These are phyloP conservation scores for Mercenaria mercenaria DNA, from an alignment of 1,140 invertebrate species.

Conservation along the genomic window DNA sequence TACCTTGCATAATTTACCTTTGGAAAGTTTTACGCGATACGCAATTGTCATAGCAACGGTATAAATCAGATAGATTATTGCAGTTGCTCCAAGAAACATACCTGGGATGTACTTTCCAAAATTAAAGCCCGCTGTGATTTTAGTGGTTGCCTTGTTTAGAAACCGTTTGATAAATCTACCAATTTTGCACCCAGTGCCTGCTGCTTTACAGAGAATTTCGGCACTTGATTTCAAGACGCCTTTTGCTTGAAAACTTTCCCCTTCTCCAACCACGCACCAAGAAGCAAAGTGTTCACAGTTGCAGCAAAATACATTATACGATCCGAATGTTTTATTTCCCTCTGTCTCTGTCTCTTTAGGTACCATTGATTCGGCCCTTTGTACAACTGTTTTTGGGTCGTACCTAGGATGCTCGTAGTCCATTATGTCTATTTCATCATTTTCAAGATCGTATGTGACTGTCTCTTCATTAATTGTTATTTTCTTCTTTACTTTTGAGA, in stretches of 20 bases:
- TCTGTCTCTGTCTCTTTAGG: background rate
- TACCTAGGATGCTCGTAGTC: constrained; percentile 27
- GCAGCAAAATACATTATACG: background rate
- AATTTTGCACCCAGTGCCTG: background rate
- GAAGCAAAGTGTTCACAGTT: constrained; percentile 63
- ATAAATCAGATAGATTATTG: constrained; percentile 16
- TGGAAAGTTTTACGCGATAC: background rate
- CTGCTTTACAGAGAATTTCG: background rate
- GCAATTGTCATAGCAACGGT: constrained; percentile 21
- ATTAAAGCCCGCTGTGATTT: constrained; percentile 16
- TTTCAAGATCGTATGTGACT: constrained; percentile 1
- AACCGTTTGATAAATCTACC: background rate
- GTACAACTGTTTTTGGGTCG: constrained; percentile 1
- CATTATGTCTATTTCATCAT: constrained; percentile 35
- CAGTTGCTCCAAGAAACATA: background rate
- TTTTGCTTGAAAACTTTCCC: constrained; percentile 40
- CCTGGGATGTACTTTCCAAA: background rate
- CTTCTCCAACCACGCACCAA: constrained; percentile 49
- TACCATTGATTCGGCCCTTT: constrained; percentile 36
- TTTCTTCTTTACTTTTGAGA: background rate
- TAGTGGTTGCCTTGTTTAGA: constrained; percentile 2
- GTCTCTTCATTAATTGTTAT: constrained; percentile 9
- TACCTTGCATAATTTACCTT: constrained; percentile 1
- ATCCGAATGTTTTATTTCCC: background rate
- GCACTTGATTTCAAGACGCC: background rate